Evolutionary conservation across 1,140 invertebrate genomes (phyloP).

Genomic region (Microvelia longipes): DNA sequence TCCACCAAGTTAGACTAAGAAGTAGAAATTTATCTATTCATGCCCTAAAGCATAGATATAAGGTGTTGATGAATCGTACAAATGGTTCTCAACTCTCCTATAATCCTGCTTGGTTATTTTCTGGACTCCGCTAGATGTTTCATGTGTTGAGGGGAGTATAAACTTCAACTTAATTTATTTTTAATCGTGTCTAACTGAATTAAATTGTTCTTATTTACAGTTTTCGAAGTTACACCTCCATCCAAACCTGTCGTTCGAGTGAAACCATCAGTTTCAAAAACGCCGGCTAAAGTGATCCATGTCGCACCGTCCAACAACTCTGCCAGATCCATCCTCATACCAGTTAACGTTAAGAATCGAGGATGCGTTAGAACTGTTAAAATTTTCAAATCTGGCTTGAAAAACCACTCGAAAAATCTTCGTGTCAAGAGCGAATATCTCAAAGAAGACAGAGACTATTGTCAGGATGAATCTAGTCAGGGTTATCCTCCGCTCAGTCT

Average conservation of each 20-base stretch:
- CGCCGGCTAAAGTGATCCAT: conserved; percentile 13
- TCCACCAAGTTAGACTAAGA: no score
- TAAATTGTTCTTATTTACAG: not conserved
- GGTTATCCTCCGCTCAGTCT: conserved; percentile 20
- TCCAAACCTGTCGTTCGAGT: conserved; percentile 13
- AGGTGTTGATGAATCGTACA: no score
- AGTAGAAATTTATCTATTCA: no score
- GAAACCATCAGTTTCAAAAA: conserved; percentile 10
- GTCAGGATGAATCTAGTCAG: conserved; percentile 24
- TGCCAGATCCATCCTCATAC: conserved; percentile 47
- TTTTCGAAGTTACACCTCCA: not conserved
- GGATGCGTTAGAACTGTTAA: conserved; percentile 47
- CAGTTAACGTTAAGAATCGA: conserved; percentile 40
- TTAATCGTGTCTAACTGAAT: no score
- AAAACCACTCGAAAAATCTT: conserved; percentile 18
- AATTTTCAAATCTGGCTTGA: conserved; percentile 48
- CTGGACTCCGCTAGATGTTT: no score
- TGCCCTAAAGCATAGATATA: no score
- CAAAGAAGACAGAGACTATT: conserved; percentile 12
- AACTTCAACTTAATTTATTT: no score
- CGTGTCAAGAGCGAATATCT: conserved; percentile 14
- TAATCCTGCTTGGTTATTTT: no score
- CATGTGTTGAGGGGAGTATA: no score
- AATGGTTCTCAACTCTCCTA: no score
- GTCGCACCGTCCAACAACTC: conserved; percentile 28